Percentiles rank a stretch among this genome's conserved stretches.
These are phyloP conservation scores for Piprites chloris DNA, from an alignment of 2,113 vertebrate genomes.

Conservation along the genomic window DNA sequence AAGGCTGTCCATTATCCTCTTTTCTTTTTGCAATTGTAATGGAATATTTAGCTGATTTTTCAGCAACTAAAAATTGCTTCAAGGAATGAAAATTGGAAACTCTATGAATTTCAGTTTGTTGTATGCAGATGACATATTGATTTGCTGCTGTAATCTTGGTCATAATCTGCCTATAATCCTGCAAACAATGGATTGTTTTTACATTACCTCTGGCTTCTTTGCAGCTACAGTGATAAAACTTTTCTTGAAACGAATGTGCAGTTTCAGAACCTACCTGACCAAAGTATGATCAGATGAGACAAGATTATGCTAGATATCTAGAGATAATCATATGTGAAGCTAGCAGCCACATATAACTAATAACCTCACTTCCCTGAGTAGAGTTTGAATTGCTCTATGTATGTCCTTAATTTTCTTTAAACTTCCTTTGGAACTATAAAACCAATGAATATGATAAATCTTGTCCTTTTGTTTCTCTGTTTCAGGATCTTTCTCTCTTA, in stretches of 20 bases:
- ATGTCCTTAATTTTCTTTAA: not conserved
- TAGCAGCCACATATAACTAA: not conserved
- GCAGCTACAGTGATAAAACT: not conserved
- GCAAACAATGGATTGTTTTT: not conserved
- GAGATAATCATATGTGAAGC: not conserved
- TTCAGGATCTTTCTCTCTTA: not conserved
- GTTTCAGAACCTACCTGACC: not conserved
- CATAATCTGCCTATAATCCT: slow-evolving; percentile 33
- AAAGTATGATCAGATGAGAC: not conserved
- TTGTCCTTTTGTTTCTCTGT: not conserved
- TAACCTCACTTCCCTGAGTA: not conserved
- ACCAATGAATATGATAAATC: not conserved
- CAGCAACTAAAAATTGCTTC: not conserved
- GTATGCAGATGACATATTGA: not conserved
- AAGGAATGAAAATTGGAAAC: not conserved
- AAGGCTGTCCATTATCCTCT: slow-evolving; percentile 38
- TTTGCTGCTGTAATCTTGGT: slow-evolving; percentile 6
- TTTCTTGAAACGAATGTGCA: not conserved
- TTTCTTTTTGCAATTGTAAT: slow-evolving; percentile 60
- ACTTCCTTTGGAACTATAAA: not conserved
- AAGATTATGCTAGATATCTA: not conserved
- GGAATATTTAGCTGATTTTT: slow-evolving; percentile 39
- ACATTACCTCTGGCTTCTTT: not conserved
- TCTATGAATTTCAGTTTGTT: not conserved
- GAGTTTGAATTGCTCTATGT: not conserved